Conservation (phyloP, 92 coral and sea anemone genomes). For the Pocillopora grandis region DNA sequence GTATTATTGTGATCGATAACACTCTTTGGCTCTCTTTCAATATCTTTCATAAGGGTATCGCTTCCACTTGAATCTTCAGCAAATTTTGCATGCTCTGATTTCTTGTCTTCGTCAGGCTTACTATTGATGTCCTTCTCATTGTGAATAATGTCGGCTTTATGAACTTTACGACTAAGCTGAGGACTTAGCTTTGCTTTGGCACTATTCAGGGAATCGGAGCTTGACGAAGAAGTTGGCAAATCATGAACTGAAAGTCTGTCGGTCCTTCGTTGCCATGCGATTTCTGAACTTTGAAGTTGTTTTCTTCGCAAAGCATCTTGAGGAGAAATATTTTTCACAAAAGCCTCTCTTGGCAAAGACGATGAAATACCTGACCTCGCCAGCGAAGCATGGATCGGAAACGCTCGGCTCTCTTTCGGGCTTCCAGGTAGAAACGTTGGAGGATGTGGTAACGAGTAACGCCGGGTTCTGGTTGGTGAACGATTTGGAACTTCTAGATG, state of each 20-base stretch:
- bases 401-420: slow-evolving; percentile 35
- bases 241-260: slow-evolving; percentile 29
- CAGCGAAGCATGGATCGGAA: slow-evolving; percentile 4
- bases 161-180: slow-evolving; percentile 23
- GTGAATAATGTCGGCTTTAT: background rate
- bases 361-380: slow-evolving; percentile 13
- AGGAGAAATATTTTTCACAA: slow-evolving; percentile 10
- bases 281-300: background rate
- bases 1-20: slow-evolving; percentile 1
- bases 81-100: background rate
- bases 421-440: slow-evolving; percentile 35
- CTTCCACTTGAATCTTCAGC: background rate
- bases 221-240: slow-evolving; percentile 22
- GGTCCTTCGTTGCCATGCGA: background rate
- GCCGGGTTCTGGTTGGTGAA: slow-evolving; percentile 26
- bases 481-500: slow-evolving; percentile 26
- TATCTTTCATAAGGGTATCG: background rate
- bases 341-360: slow-evolving; percentile 26
- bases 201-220: slow-evolving; percentile 19
- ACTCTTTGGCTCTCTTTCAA: slow-evolving; percentile 14
- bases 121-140: background rate
- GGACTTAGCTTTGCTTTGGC: slow-evolving; percentile 20
- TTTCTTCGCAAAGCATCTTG: slow-evolving; percentile 10
- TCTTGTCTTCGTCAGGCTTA: background rate
- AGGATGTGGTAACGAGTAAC: slow-evolving; percentile 36